Evolutionary conservation across 2,888 invertebrate species (phyloP), one percentile per base, ranked within the genome.

Genomic region (Serripes groenlandicus): DNA sequence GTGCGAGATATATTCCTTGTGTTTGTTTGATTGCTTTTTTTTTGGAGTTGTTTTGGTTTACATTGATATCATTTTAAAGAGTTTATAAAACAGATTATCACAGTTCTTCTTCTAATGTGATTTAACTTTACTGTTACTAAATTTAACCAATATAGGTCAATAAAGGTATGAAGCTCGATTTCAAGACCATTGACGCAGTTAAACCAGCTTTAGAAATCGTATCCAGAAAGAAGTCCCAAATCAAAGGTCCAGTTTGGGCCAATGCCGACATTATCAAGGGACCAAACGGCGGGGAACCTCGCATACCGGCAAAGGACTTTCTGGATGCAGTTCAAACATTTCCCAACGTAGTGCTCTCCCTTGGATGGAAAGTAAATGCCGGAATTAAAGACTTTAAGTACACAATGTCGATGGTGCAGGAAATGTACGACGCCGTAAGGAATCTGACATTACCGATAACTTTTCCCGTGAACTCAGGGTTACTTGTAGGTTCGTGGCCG

Each of bases 261-360:
- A 98, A 98, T 94, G 98, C 98, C 0, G 98, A 98, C 94, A 97
- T 98, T 86, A 95, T 97, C 5, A 93, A 95, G 0, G 98, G 98
- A 0, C 98, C 98, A 0, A 96, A 96, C 77, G 94, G 96, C 11
- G 95, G 95, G 0, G 34, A 69, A 0, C 69, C 83, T 92, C 97
- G 97, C 0, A 96, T 98, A 0, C 96, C 97, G 91, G 95, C 97
- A 0, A 93, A 92, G 3, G 90, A 93, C 79, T 98, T 98, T 94
- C 94, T 98, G 34, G 91, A 93, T 0, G 95, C 78, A 1, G 72
- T 79, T 4, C 68, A 75, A 66, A 30, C 73, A 2, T 96, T 97
- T 85, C 96, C 96, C 0, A 95, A 96, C 26, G 96, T 96, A 0
- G 96, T 96, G 0, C 95, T 98, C 1, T 98, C 98, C 11, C 95